Evolutionary conservation across 92 coral and sea anemone species (phyloP), one percentile per base, ranked within the genome.

Genomic region (Chrysogorgia sp.): DNA sequence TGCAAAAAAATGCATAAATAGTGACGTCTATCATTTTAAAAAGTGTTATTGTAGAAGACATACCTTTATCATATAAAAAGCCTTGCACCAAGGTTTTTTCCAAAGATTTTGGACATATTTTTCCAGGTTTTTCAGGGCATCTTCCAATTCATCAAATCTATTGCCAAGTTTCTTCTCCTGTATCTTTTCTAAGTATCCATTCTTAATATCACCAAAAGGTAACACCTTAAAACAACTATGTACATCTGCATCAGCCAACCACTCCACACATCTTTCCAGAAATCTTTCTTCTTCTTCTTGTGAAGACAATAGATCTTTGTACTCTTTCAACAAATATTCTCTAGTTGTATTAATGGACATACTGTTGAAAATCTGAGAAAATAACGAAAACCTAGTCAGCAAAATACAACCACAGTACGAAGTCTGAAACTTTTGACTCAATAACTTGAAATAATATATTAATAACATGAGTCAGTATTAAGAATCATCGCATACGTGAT

Each of bases 31-130:
- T 5, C 12, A 12, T 37, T 37, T 12, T 4, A 5, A 37, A 37
- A 4, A 37, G 6, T 37, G 6, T 37, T 4, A 12, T 37, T 1
- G 7, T 4, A 28, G 6, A 12, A 29, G 7, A 32, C 78, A 22
- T 52, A 72, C 79, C 64, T 72, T 72, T 20, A 72, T 72, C 32
- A 50, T 53, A 34, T 72, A 20, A 32, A 52, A 22, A 24, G 53
- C 79, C 65, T 72, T 72, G 28, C 65, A 34, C 79, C 79, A 72
- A 22, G 79, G 79, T 34, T 56, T 72, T 13, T 17, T 31, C 63
- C 53, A 56, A 31, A 72, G 31, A 34, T 28, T 53, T 37, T 29
- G 32, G 25, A 65, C 63, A 72, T 53, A 72, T 20, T 72, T 52
- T 72, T 72, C 65, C 24, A 72, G 55, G 1, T 28, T 26, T 32